Evolutionary conservation across 1,140 invertebrate genomes (phyloP).

Genomic region (honey bee (Apis mellifera)): DNA sequence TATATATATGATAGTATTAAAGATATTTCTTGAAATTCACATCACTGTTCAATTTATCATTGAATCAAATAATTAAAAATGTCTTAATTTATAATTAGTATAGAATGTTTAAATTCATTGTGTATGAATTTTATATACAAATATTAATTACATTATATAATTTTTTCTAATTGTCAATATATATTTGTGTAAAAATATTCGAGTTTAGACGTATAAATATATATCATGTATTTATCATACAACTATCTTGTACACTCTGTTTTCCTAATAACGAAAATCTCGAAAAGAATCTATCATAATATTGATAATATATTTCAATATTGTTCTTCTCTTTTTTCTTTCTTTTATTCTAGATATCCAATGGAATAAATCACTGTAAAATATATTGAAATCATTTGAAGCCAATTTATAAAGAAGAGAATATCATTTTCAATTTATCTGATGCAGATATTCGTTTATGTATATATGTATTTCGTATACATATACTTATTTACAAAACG

Average conservation of each 20-base stretch:
- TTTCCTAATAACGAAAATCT: conserved; percentile 65
- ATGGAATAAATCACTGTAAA: not conserved
- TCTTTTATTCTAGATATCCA: not conserved
- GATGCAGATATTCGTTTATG: not conserved
- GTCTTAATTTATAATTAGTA: not conserved
- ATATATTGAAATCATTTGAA: not conserved
- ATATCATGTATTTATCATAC: not conserved
- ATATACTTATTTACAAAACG: not conserved
- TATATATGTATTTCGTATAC: no score
- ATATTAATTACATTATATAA: not conserved
- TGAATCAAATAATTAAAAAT: not conserved
- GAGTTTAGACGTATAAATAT: not conserved
- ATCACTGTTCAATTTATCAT: not conserved
- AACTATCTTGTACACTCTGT: conserved; percentile 17
- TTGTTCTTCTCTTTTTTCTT: conserved; percentile 19
- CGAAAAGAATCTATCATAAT: conserved; percentile 70
- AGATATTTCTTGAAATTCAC: not conserved
- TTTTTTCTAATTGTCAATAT: not conserved
- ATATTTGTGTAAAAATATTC: not conserved
- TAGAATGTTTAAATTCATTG: not conserved
- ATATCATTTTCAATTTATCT: not conserved
- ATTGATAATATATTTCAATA: conserved; percentile 9
- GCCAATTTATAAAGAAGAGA: not conserved
- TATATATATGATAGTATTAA: no score
- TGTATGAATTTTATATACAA: not conserved